Percentiles rank a stretch among this genome's conserved stretches.
These are phyloP conservation scores for Drosophila miranda DNA, from an alignment of 1,140 invertebrate species.

Conservation along the genomic window DNA sequence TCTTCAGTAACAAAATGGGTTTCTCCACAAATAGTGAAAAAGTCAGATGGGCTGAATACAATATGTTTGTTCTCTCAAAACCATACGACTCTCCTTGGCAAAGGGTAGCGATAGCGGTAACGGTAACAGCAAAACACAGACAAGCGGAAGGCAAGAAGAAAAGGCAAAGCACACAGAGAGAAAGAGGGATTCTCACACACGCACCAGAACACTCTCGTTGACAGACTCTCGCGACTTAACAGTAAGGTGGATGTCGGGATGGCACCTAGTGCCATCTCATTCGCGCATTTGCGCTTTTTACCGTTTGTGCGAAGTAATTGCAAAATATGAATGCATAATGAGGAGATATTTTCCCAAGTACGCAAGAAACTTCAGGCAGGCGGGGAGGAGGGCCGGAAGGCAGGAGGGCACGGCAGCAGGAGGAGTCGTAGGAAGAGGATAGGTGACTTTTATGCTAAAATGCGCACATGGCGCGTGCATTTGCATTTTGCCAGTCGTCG, in stretches of 20 bases:
- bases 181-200: constrained; percentile 32
- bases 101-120: neutral
- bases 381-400: neutral
- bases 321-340: constrained; percentile 79
- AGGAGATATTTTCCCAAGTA: constrained; percentile 75
- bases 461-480: constrained; percentile 67
- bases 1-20: too few relatives aligned
- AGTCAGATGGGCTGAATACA: too few relatives aligned
- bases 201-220: constrained; percentile 30
- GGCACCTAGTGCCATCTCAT: constrained; percentile 47
- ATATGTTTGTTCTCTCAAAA: neutral
- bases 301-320: constrained; percentile 67
- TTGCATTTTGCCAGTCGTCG: constrained; percentile 63
- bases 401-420: neutral
- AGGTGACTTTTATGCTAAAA: constrained; percentile 76
- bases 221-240: constrained; percentile 70
- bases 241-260: constrained; percentile 11
- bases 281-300: constrained; percentile 62
- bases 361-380: constrained; percentile 65
- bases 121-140: neutral
- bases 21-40: too few relatives aligned
- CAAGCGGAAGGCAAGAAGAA: constrained; percentile 10
- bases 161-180: neutral
- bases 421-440: constrained; percentile 13
- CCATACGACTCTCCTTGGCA: neutral